Percentiles rank a stretch among this genome's conserved stretches.
Conservation (phyloP, 92 coral and sea anemone species). For the Epizoanthus ramosus region DNA sequence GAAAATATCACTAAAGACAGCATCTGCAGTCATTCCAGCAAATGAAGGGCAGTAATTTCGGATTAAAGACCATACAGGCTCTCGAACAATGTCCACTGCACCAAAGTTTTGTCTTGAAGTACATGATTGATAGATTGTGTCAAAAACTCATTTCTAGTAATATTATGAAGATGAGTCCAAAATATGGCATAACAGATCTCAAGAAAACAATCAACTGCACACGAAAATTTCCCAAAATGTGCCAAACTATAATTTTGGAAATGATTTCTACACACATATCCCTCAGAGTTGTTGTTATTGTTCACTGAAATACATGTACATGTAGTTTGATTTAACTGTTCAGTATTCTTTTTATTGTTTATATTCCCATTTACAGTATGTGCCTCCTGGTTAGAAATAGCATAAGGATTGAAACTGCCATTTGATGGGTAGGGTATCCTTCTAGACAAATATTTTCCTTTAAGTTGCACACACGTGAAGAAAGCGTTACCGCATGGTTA, state of each 20-base stretch:
- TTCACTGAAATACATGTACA: conserved; percentile 6
- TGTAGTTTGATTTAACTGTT: conserved; percentile 24
- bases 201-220: conserved; percentile 52
- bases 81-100: conserved; percentile 25
- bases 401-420: conserved; percentile 41
- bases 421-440: conserved; percentile 41
- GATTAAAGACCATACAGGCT: conserved; percentile 28
- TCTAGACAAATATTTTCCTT: conserved; percentile 46
- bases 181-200: conserved; percentile 26
- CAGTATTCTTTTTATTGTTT: conserved; percentile 17
- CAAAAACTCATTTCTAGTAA: conserved; percentile 31
- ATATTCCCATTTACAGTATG: conserved; percentile 35
- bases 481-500: too few relatives aligned
- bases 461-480: conserved; percentile 30
- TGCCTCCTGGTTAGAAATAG: conserved; percentile 45
- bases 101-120: conserved; percentile 21
- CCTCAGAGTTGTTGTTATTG: conserved; percentile 23
- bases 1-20: conserved; percentile 30
- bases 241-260: conserved; percentile 43
- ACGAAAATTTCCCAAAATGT: conserved; percentile 44
- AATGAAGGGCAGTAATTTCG: conserved; percentile 15
- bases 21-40: conserved; percentile 20
- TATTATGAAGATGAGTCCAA: conserved; percentile 26
- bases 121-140: conserved; percentile 32
- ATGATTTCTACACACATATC: conserved; percentile 27